These are phyloP conservation scores for Coptodon rendalli DNA, from an alignment of 2,113 vertebrate species.

Conservation along the genomic window DNA sequence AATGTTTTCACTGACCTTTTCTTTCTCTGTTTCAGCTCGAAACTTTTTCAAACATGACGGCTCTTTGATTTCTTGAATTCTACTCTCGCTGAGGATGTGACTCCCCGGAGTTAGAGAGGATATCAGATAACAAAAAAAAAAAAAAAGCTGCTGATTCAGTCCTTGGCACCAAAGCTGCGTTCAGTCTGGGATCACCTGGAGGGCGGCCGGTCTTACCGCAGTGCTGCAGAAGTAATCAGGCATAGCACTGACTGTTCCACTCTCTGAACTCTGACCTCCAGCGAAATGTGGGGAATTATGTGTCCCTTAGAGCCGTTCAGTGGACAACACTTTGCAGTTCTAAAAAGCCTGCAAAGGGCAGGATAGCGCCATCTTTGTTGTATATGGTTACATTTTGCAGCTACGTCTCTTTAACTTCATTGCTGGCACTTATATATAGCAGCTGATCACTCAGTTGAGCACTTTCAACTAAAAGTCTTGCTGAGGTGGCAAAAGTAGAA, in stretches of 20 bases:
- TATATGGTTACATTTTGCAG: background rate
- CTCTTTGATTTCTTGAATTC: background rate
- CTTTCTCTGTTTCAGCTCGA: background rate
- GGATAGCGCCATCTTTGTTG: background rate
- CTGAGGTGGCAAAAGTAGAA: background rate
- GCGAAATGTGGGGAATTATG: background rate
- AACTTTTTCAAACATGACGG: slow-evolving; percentile 19
- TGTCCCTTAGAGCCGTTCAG: background rate
- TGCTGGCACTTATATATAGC: background rate
- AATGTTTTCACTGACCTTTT: background rate
- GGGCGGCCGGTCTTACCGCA: background rate
- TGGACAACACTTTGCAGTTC: background rate
- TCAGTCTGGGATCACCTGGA: slow-evolving; percentile 19
- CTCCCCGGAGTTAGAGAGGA: background rate
- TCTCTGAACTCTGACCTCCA: slow-evolving; percentile 6
- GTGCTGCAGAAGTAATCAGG: slow-evolving; percentile 1
- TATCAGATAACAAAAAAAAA: background rate
- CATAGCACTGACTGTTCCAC: background rate
- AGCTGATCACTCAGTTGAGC: background rate
- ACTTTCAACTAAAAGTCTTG: background rate
- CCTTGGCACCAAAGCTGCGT: background rate
- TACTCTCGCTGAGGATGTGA: background rate
- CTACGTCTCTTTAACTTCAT: background rate
- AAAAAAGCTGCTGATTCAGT: slow-evolving; percentile 25
- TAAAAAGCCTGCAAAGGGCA: background rate